Conservation (phyloP, 2,113 vertebrate species). For the Menura novaehollandiae region DNA sequence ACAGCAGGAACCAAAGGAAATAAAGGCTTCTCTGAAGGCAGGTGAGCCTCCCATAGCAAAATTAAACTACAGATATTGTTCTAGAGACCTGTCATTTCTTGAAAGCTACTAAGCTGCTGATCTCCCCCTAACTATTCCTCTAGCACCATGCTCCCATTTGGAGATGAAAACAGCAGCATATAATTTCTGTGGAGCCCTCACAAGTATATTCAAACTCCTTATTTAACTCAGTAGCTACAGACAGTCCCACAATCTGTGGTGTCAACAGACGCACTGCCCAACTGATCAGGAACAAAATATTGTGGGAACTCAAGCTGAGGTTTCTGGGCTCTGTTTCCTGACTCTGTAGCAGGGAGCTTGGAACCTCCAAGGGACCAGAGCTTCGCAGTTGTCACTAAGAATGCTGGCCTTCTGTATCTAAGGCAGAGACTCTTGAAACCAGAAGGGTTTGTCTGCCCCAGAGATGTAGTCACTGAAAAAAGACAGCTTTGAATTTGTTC, state of each 20-base stretch:
- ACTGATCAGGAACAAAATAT: neutral
- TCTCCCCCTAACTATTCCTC: neutral
- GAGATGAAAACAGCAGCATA: neutral
- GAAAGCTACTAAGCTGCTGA: neutral
- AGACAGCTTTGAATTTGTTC: neutral
- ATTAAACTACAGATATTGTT: neutral
- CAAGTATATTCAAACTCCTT: neutral
- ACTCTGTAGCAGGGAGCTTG: neutral
- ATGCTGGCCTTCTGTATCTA: neutral
- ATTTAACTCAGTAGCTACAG: neutral
- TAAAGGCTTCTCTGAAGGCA: neutral
- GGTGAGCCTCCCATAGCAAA: neutral
- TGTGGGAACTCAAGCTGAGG: neutral
- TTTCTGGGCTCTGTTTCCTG: neutral
- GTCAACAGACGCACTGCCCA: neutral
- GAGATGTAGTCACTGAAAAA: neutral
- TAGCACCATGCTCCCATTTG: neutral
- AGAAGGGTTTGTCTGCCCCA: neutral
- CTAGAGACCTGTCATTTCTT: neutral
- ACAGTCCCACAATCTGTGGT: neutral
- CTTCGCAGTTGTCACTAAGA: neutral
- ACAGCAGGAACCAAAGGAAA: neutral
- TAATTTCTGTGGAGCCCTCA: neutral
- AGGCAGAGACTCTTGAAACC: neutral
- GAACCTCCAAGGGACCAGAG: neutral